A percentile compares a stretch with the other conserved stretches of the same genome.
Evolutionary conservation across 2,888 invertebrate species (phyloP).

Genomic region (Ormyrus nitidulus): DNA sequence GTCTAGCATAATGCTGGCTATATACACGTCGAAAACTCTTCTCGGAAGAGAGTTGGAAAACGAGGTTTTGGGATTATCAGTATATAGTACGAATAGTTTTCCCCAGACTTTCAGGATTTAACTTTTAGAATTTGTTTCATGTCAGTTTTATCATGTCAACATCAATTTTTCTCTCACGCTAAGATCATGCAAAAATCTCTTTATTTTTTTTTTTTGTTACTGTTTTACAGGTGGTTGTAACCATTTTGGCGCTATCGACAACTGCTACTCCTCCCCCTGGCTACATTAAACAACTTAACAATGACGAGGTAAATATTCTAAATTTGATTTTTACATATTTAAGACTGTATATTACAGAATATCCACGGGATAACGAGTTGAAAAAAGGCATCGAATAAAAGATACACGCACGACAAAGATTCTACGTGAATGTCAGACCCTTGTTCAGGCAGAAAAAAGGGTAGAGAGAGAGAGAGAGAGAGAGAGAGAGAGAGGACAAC

Average conservation of each 20-base stretch:
- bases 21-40: background rate
- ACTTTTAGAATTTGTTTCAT: too few relatives aligned
- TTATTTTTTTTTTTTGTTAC: background rate
- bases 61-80: too few relatives aligned
- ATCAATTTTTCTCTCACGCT: too few relatives aligned
- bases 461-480: background rate
- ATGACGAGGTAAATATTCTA: conserved; percentile 72
- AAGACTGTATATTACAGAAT: background rate
- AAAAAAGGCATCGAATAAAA: background rate
- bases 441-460: background rate
- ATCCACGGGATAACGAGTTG: too few relatives aligned
- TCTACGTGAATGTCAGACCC: conserved; percentile 18
- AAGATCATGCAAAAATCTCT: background rate
- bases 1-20: background rate
- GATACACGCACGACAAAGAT: conserved; percentile 3
- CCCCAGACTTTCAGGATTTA: too few relatives aligned
- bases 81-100: too few relatives aligned
- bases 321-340: background rate
- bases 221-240: conserved; percentile 67
- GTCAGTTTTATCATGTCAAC: too few relatives aligned
- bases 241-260: conserved; percentile 69
- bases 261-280: conserved; percentile 73
- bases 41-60: too few relatives aligned
- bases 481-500: background rate
- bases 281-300: conserved; percentile 71